Base-by-base conservation (phyloP, 2,113 vertebrate genomes). In the Lampris incognitus region DNA sequence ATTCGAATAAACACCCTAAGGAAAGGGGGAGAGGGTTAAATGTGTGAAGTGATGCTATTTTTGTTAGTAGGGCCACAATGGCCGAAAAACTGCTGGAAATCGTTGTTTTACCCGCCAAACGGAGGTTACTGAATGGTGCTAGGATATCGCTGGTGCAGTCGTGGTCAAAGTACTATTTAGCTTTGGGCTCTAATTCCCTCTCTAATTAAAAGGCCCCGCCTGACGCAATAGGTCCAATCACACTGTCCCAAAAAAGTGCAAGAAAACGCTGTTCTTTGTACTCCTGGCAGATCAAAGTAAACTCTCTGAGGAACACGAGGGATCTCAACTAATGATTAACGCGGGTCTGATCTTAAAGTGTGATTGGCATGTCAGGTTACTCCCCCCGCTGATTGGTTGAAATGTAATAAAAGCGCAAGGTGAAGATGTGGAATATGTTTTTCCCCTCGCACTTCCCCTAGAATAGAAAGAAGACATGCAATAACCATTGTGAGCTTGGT, bases 291-390 rank as follows among this genome's bases (percentile, higher is more conserved):
- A 9, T 57, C 37, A 38, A 37, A 71, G 57, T 66, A 24, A 41
- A 1, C 40, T 64, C 67, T 83, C 81, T 76, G 76, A 48, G 81
- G 73, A 73, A 84, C 72, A 79, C 68, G 85, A 82, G 66, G 73
- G 76, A 85, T 76, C 85, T 87, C 74, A 81, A 85, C 87, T 81
- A 87, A 85, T 90, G 79, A 89, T 87, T 81, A 84, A 88, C 79
- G 80, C 40, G 1, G 74, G 55, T 60, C 75, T 65, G 83, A 71
- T 73, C 48, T 13, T 8, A 58, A 73, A 49, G 36, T 58, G 67
- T 13, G 63, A 69, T 48, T 52, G 13, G 63, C 62, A 7, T 54
- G 72, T 86, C 81, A 9, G 74, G 81, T 85, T 87, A 4, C 76
- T n/a, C 24, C 50, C 39, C 55, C 58, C 74, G 42, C 8, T 48